A percentile compares a stretch with the other conserved stretches of the same genome.
These are phyloP conservation scores for Trachurus trachurus DNA, from an alignment of 2,797 vertebrate species.

Conservation along the genomic window DNA sequence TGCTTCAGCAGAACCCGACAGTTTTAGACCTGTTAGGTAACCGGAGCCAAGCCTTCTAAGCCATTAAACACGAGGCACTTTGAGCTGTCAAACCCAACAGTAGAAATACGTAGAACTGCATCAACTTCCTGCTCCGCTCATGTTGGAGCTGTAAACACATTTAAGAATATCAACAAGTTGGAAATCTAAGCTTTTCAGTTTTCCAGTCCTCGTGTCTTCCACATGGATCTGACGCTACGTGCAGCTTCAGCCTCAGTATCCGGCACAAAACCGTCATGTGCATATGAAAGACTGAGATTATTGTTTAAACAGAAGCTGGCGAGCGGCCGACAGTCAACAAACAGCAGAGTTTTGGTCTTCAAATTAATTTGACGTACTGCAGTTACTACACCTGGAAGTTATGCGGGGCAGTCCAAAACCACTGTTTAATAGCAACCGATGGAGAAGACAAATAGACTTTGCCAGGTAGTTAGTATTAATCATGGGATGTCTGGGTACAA, in stretches of 20 bases:
- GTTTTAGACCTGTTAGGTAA: no score
- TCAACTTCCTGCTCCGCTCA: no score
- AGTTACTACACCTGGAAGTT: conserved; percentile 1
- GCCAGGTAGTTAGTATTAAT: conserved; percentile 1
- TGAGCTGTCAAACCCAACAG: no score
- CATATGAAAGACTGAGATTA: background rate
- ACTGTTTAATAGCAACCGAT: background rate
- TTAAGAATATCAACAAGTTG: no score
- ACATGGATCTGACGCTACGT: background rate
- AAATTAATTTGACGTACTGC: background rate
- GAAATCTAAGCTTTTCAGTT: no score
- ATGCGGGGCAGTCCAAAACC: background rate
- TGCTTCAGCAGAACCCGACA: no score
- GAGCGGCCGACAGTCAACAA: background rate
- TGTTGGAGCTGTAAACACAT: no score
- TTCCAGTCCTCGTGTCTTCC: no score
- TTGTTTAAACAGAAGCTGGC: background rate
- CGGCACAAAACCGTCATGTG: background rate
- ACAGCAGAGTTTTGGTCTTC: background rate
- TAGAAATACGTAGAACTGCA: no score
- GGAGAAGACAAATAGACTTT: background rate
- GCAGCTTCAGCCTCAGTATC: background rate
- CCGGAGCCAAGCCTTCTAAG: no score
- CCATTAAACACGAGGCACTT: no score
- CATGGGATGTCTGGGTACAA: conserved; percentile 9